Evolutionary conservation across 2,888 invertebrate species (phyloP), one percentile per base, ranked within the genome.

Genomic region (Schrankia costaestrigalis): DNA sequence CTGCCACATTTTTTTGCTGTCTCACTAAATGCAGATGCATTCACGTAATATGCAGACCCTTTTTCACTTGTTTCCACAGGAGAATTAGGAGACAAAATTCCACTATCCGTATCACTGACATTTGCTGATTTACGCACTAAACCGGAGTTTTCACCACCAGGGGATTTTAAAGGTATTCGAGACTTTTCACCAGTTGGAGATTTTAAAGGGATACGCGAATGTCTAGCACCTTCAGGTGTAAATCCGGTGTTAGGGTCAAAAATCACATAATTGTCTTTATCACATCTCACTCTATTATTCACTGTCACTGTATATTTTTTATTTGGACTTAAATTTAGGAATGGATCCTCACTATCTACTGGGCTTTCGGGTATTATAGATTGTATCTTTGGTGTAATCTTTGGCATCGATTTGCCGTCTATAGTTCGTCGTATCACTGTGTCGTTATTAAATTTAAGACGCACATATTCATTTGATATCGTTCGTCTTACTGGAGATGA

Each of bases 81-180:
- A 12, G 91, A 91, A 51, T 90, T 90, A 0, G 91, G 91, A 50
- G 91, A 91, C 26, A 91, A 68, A 56, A 91, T 91, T 3, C 91
- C 91, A 66, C 91, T 91, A 62, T 91, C 91, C 7, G 90, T 90
- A 74, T 91, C 91, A 72, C 91, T 91, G 48, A 90, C 80, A 56
- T 78, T 86, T 26, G 80, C 80, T 18, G 78, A 78, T 58, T 80
- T 82, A 35, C 78, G 69, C 33, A 65, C 63, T 11, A 62, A 51
- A 34, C 70, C 61, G 6, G 77, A 71, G 29, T 59, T 73, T 57
- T 84, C 84, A 24, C 76, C 77, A 10, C 58, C 50, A 1, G 83
- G 81, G 10, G 83, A 80, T 53, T 72, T 83, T 8, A 78, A 45
- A 13, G 77, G 76, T 30, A 79, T 76, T 30, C 74, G 72, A 13